Evolutionary conservation across 2,797 vertebrate species (phyloP).

Genomic region (Parauchenoglanis punctatus): DNA sequence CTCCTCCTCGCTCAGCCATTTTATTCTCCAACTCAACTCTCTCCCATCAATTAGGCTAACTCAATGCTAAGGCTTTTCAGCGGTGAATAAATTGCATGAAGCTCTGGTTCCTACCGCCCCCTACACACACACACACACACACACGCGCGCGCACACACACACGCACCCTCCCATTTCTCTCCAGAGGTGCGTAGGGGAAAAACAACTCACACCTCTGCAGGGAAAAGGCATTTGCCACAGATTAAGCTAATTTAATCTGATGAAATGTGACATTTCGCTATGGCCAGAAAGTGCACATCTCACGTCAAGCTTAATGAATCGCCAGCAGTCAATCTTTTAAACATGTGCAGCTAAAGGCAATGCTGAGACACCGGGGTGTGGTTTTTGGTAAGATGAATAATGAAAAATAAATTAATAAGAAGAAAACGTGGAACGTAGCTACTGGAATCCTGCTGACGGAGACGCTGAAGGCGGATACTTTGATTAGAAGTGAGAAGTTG

Average conservation of each 20-base stretch:
- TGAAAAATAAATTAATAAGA: slow-evolving; percentile 28
- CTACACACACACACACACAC: background rate
- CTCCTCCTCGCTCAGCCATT: slow-evolving; percentile 43
- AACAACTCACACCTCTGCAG: slow-evolving; percentile 30
- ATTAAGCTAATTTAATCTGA: slow-evolving; percentile 63
- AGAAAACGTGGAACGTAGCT: slow-evolving; percentile 50
- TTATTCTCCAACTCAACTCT: slow-evolving; percentile 47
- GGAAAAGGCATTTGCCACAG: slow-evolving; percentile 55
- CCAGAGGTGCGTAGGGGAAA: slow-evolving; percentile 38
- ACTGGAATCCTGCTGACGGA: slow-evolving; percentile 45
- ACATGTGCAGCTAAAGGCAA: background rate
- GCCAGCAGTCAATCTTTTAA: slow-evolving; percentile 71
- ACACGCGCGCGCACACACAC: background rate
- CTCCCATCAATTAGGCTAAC: slow-evolving; percentile 55
- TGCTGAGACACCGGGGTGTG: background rate
- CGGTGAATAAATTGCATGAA: slow-evolving; percentile 32
- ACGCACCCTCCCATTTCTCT: background rate
- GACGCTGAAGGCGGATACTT: slow-evolving; percentile 66
- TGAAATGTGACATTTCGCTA: slow-evolving; percentile 61
- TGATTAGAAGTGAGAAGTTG: slow-evolving; percentile 69
- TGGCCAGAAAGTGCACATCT: slow-evolving; percentile 67
- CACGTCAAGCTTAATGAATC: slow-evolving; percentile 78
- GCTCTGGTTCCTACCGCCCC: background rate
- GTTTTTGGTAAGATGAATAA: slow-evolving; percentile 7
- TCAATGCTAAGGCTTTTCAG: slow-evolving; percentile 36